Evolutionary conservation across 2,113 vertebrate species (phyloP).

Genomic region (Athene cunicularia): DNA sequence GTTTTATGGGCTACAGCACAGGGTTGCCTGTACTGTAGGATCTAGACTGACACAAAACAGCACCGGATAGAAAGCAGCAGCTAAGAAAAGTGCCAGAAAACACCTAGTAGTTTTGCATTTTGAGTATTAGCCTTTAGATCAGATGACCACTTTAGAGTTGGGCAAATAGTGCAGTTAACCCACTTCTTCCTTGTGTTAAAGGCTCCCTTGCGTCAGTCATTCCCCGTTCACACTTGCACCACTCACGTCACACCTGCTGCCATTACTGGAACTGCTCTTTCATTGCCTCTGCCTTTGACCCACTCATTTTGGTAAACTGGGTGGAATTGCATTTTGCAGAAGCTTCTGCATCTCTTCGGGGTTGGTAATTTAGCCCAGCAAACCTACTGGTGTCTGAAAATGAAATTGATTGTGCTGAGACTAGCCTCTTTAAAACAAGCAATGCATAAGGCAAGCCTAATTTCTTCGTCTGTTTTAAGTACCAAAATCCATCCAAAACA

Average conservation of each 20-base stretch:
- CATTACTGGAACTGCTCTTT: neutral
- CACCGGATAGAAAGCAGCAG: neutral
- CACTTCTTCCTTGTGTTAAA: neutral
- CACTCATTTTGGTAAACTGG: neutral
- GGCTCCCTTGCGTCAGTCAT: neutral
- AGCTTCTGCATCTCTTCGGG: neutral
- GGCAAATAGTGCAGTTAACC: neutral
- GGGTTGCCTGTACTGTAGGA: neutral
- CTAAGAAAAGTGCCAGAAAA: neutral
- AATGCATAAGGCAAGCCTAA: neutral
- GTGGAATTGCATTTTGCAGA: neutral
- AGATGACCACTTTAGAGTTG: neutral
- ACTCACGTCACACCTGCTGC: neutral
- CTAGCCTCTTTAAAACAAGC: neutral
- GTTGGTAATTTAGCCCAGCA: neutral
- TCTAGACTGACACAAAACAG: neutral
- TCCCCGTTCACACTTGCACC: neutral
- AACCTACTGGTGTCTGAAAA: neutral
- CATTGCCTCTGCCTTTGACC: neutral
- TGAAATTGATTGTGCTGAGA: neutral
- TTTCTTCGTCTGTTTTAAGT: neutral
- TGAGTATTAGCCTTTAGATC: neutral
- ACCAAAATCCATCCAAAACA: neutral
- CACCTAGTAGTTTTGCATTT: neutral
- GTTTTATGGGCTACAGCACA: rapidly evolving